phyloP scores from a whole-genome alignment of 2,888 invertebrate species.

The Ornithoptera priamus region DNA sequence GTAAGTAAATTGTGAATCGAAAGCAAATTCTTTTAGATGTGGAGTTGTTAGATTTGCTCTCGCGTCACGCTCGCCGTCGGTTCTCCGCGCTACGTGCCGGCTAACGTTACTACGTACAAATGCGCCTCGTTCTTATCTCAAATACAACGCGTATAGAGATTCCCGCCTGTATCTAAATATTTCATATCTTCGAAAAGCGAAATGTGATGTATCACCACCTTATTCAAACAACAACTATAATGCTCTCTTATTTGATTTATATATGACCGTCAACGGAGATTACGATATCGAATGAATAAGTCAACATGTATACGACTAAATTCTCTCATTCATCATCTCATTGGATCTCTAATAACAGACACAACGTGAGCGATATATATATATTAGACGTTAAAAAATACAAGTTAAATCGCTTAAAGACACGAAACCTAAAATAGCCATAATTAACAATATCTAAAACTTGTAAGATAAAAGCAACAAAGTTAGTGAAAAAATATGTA shows the following conservation, averaged over 20 bases:
- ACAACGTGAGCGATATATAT: no score
- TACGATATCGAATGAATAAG: no score
- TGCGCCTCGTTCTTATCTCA: not conserved
- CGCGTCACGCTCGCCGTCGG: not conserved
- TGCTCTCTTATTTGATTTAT: not conserved
- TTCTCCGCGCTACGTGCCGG: not conserved
- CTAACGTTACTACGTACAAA: conserved; percentile 2
- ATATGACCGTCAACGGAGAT: not conserved
- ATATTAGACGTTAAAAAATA: no score
- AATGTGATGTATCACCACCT: not conserved
- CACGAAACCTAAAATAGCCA: no score
- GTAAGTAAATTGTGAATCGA: not conserved
- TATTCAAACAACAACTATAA: not conserved
- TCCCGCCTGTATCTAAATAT: not conserved
- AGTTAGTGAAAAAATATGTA: no score
- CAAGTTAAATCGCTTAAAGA: no score
- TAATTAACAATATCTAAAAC: no score
- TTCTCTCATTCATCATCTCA: no score
- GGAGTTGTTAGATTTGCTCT: not conserved
- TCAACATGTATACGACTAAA: no score
- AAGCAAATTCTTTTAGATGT: conserved; percentile 7
- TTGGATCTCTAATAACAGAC: no score
- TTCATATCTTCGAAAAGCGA: not conserved
- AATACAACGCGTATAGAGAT: not conserved
- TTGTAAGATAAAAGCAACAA: no score